Conservation (phyloP, 1,140 invertebrate genomes). For the Grapholita molesta region DNA sequence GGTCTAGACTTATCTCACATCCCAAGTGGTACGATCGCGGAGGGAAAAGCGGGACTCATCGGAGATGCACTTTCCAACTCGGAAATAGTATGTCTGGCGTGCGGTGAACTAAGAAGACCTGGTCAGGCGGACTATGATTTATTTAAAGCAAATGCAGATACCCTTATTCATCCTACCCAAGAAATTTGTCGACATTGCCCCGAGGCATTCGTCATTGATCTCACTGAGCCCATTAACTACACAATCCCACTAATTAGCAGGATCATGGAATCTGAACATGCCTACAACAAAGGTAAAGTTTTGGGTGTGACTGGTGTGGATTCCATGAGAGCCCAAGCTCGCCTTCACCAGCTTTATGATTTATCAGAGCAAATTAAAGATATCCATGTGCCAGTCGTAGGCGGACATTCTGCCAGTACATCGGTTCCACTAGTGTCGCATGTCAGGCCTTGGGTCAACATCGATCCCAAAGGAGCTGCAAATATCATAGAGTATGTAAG, state of each 20-base stretch:
- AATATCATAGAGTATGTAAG: neutral
- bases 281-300: neutral
- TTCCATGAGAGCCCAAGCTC: conserved; percentile 2
- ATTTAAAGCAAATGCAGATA: neutral
- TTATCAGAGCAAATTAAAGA: neutral
- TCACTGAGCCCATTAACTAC: conserved; percentile 8
- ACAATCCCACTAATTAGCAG: neutral
- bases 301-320: neutral
- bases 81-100: neutral
- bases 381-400: neutral
- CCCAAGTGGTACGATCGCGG: neutral
- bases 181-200: neutral
- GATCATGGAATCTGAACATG: neutral
- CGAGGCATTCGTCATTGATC: neutral
- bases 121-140: conserved; percentile 12
- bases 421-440: neutral
- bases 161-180: neutral
- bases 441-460: neutral
- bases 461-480: neutral
- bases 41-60: neutral
- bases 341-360: neutral
- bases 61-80: neutral
- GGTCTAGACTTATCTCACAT: neutral
- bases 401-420: neutral
- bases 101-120: neutral